Base-by-base conservation (phyloP, 1,140 invertebrate species). In the Ptiloglossa arizonensis region DNA sequence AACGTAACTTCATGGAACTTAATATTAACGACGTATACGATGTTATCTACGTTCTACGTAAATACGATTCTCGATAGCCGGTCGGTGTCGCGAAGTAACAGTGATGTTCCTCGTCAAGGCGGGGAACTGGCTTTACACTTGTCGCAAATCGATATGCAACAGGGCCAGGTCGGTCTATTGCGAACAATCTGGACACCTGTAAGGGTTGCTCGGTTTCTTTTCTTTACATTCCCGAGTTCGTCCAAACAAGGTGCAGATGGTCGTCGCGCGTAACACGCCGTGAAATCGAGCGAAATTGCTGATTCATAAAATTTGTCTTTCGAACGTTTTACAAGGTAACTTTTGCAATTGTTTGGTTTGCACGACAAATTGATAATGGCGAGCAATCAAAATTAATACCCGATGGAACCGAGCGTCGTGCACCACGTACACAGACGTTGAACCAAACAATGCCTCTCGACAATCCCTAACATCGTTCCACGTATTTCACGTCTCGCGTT, bases 81-180 rank as follows among this genome's bases (percentile, higher is more conserved):
- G 62, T 27, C 15, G 13, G 6, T 27, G 41, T 52, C 2, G 8
- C 32, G 27, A 27, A 6, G 63, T 69, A 76, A 57, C 52, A 0
- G 24, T 9, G 41, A 24, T 9, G 24, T 46, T 52, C 35, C 22
- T 0, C 29, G 32, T 46, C 56, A 62, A 64, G 27, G 24, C 11
- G 24, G 22, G 8, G 35, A 57, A 48, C 52, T 59, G 22, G 64
- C 59, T 59, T 69, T 59, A 59, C 73, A 9, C 64, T 50, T n/a
- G 73, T 59, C 32, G 11, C 54, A 15, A 59, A 76, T 76, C 41
- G 50, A 76, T 48, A 48, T 41, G 29, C 22, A 68, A 50, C 17
- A 48, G 46, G 57, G 27, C 8, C 32, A 27, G 41, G 46, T 54
- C 48, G n/a, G 59, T 64, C 29, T 32, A 17, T 27, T 2, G 6